Percentiles rank a stretch among this genome's conserved stretches.
phyloP scores from a whole-genome alignment of 2,797 vertebrate genomes.

The Chloroceryle amazona region DNA sequence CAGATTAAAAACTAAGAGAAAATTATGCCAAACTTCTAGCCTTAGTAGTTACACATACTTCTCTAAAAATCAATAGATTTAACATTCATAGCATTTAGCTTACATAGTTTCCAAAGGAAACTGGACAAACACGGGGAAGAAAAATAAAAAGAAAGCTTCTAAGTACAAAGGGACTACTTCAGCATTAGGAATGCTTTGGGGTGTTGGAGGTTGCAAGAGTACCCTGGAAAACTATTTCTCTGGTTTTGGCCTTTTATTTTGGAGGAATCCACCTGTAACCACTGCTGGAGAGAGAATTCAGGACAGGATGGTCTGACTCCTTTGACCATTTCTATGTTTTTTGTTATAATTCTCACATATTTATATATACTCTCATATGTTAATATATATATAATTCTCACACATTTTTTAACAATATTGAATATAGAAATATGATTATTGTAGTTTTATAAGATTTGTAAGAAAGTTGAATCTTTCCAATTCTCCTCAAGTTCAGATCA shows the following conservation, averaged over 20 bases:
- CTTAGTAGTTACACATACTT: neutral
- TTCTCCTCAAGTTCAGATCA: neutral
- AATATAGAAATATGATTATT: neutral
- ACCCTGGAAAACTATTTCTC: neutral
- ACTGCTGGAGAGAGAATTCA: neutral
- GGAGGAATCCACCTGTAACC: neutral
- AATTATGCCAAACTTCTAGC: neutral
- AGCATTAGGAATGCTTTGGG: neutral
- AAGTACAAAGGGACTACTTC: neutral
- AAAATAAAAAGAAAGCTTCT: neutral
- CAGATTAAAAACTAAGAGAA: neutral
- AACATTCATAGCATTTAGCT: neutral
- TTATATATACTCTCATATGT: no score
- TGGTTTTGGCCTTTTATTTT: neutral
- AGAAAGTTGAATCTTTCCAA: neutral
- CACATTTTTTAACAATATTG: neutral
- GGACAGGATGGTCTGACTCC: neutral
- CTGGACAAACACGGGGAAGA: neutral
- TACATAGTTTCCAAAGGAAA: neutral
- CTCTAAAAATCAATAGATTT: neutral
- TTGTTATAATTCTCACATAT: neutral
- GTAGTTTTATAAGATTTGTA: neutral
- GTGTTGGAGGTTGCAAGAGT: neutral
- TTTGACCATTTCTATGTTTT: neutral
- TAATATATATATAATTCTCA: neutral